Conservation (phyloP, 2,797 vertebrate genomes). For the Lepus townsendii region DNA sequence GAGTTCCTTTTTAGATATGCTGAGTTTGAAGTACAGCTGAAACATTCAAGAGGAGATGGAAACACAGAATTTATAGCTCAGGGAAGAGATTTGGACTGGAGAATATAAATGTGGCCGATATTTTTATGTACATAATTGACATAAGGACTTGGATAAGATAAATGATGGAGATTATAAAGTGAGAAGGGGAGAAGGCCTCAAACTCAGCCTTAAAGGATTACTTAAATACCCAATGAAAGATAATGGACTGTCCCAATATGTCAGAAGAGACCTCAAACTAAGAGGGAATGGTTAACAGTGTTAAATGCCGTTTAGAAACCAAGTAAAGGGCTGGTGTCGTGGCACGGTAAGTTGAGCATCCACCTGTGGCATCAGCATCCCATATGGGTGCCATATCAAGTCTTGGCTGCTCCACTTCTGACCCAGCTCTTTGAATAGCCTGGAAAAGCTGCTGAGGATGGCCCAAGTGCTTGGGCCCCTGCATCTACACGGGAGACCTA, state of each 20-base stretch:
- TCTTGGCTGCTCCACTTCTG: no score
- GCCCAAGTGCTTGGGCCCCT: no score
- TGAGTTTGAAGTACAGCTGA: not conserved
- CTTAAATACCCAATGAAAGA: not conserved
- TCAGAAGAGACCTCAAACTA: not conserved
- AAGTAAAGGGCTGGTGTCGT: no score
- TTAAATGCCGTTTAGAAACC: no score
- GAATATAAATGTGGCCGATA: not conserved
- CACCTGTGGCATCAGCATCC: no score
- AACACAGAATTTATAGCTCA: not conserved
- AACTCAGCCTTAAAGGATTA: not conserved
- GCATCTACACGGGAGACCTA: no score
- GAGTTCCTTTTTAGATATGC: not conserved
- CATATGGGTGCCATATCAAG: no score
- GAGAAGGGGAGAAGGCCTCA: not conserved
- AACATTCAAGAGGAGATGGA: not conserved
- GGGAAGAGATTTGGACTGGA: not conserved
- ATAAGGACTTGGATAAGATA: not conserved
- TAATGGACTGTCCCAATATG: not conserved
- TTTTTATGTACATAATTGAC: not conserved
- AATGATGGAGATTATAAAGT: not conserved
- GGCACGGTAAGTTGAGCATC: no score
- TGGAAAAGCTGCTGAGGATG: no score
- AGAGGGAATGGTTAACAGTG: not conserved
- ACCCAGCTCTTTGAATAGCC: no score